Evolutionary conservation across 2,888 invertebrate species (phyloP).

Genomic region (Pantelozetes paolii): DNA sequence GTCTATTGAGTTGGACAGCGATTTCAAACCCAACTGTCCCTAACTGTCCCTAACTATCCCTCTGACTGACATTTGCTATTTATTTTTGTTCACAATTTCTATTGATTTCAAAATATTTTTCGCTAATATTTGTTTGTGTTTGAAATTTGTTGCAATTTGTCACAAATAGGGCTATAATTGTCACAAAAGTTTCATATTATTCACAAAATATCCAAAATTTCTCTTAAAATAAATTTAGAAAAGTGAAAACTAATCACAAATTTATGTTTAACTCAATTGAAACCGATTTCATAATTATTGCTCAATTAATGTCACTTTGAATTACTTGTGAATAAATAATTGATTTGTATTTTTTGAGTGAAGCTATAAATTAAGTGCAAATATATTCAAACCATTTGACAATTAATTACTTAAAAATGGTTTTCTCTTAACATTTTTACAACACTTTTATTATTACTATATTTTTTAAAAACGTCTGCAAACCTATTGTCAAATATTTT

Average conservation of each 20-base stretch:
- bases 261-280: background rate
- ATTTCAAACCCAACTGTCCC: conserved; percentile 13
- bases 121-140: conserved; percentile 2
- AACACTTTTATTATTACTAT: too few relatives aligned
- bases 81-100: conserved; percentile 1
- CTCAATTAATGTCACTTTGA: conserved; percentile 13
- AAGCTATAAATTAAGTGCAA: background rate
- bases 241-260: background rate
- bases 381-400: background rate
- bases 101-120: conserved; percentile 1
- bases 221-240: background rate
- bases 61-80: too few relatives aligned
- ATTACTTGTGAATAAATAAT: background rate
- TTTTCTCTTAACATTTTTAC: background rate
- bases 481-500: background rate
- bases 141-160: background rate
- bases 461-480: too few relatives aligned
- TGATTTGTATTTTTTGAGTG: background rate
- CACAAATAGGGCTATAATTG: too few relatives aligned
- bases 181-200: too few relatives aligned
- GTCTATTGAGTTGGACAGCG: background rate
- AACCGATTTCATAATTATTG: background rate
- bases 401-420: background rate
- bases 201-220: background rate
- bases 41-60: background rate